These are phyloP conservation scores for Drosophila fulvimacula DNA, from an alignment of 2,888 invertebrate genomes.

Conservation along the genomic window DNA sequence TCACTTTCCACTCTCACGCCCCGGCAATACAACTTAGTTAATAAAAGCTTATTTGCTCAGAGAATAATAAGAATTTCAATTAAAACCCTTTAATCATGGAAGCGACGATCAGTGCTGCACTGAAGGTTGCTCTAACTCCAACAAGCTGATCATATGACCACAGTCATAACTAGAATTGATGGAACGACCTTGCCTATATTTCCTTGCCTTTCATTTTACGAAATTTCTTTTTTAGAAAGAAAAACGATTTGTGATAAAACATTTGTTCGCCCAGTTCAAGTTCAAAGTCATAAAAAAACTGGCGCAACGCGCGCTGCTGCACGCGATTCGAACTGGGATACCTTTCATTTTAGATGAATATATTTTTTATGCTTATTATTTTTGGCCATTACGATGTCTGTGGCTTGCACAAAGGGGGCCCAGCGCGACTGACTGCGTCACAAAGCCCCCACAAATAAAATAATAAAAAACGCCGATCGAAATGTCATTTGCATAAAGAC, in stretches of 20 bases:
- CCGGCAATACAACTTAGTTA: too few species aligned
- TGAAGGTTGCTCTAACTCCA: too few species aligned
- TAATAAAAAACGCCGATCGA: constrained; percentile 51
- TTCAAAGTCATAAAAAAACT: constrained; percentile 77
- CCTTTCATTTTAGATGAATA: constrained; percentile 75
- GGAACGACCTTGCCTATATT: constrained; percentile 17
- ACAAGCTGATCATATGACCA: too few species aligned
- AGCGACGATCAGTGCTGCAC: too few species aligned
- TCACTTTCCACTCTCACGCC: too few species aligned
- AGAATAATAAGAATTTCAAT: too few species aligned
- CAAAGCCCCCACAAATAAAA: constrained; percentile 17
- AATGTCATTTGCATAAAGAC: constrained; percentile 68
- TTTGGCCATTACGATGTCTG: constrained; percentile 45
- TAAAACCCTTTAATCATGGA: too few species aligned
- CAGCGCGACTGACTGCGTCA: constrained; percentile 9
- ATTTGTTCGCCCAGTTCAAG: constrained; percentile 61
- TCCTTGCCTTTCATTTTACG: constrained; percentile 46
- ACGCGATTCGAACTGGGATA: constrained; percentile 53
- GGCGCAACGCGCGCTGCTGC: constrained; percentile 52
- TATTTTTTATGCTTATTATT: constrained; percentile 62
- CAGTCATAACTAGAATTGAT: neutral
- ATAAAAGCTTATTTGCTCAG: too few species aligned
- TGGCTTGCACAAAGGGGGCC: constrained; percentile 28
- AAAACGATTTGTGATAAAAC: neutral
- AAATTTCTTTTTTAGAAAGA: constrained; percentile 62